Conservation (phyloP, 2,888 invertebrate genomes). For the Oxycera nigricornis region DNA sequence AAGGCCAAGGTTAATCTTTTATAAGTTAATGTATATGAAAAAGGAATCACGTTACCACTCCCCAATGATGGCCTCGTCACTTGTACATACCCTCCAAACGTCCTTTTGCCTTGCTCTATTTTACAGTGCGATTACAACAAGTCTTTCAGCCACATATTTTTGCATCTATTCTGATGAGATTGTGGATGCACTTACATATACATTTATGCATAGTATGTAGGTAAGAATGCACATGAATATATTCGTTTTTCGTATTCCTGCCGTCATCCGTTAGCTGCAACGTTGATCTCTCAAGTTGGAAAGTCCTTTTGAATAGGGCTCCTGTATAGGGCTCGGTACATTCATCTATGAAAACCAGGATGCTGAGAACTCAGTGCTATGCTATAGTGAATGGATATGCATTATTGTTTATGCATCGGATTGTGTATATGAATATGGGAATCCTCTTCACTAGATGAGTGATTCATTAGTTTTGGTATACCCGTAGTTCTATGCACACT, state of each 20-base stretch:
- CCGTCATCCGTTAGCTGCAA: no score
- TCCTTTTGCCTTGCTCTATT: conserved; percentile 5
- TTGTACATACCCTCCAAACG: neutral
- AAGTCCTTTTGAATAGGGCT: no score
- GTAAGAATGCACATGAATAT: no score
- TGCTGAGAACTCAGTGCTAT: no score
- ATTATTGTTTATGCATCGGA: no score
- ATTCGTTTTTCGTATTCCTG: no score
- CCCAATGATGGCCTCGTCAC: neutral
- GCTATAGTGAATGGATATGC: neutral
- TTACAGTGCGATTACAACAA: neutral
- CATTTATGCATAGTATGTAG: no score
- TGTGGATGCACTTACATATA: no score
- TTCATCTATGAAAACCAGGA: no score
- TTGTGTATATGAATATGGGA: no score
- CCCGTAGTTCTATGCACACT: no score
- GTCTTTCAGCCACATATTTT: neutral
- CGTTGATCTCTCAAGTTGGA: no score
- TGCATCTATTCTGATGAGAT: neutral
- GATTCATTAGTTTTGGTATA: neutral
- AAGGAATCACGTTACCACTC: conserved; percentile 24
- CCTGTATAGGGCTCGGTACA: neutral
- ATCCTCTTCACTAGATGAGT: neutral
- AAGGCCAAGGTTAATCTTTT: conserved; percentile 30
- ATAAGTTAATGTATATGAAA: conserved; percentile 1